phyloP scores from a whole-genome alignment of 2,113 vertebrate genomes.

The Passerina amoena region DNA sequence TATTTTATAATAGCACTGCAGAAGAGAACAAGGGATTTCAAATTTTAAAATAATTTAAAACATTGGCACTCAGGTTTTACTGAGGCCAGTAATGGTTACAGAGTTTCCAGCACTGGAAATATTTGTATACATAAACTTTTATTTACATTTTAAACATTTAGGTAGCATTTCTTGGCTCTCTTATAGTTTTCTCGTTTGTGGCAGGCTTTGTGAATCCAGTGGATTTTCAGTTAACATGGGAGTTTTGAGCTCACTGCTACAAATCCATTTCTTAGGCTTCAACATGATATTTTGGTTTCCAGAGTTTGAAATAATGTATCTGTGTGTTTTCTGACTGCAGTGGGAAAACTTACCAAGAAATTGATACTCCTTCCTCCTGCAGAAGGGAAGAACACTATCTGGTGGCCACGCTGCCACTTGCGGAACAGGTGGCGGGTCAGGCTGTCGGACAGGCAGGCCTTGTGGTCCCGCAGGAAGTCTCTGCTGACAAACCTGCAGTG shows the following conservation, averaged over 20 bases:
- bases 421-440: slow-evolving; percentile 85
- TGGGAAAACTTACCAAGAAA: slow-evolving; percentile 82
- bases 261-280: background rate
- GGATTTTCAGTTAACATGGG: background rate
- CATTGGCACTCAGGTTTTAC: background rate
- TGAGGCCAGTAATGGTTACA: background rate
- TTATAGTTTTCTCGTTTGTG: background rate
- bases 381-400: slow-evolving; percentile 72
- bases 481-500: slow-evolving; percentile 90
- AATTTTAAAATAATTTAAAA: background rate
- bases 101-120: background rate
- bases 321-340: background rate
- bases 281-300: background rate
- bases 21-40: background rate
- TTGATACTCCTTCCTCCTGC: slow-evolving; percentile 56
- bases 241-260: background rate
- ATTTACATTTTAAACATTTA: background rate
- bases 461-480: slow-evolving; percentile 96
- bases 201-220: background rate
- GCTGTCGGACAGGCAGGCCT: slow-evolving; percentile 83
- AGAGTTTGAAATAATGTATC: background rate
- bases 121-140: background rate
- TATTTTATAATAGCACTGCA: background rate
- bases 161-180: background rate
- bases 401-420: slow-evolving; percentile 97